Base-by-base conservation (phyloP, 2,888 invertebrate genomes). In the Drosophila basisetae region DNA sequence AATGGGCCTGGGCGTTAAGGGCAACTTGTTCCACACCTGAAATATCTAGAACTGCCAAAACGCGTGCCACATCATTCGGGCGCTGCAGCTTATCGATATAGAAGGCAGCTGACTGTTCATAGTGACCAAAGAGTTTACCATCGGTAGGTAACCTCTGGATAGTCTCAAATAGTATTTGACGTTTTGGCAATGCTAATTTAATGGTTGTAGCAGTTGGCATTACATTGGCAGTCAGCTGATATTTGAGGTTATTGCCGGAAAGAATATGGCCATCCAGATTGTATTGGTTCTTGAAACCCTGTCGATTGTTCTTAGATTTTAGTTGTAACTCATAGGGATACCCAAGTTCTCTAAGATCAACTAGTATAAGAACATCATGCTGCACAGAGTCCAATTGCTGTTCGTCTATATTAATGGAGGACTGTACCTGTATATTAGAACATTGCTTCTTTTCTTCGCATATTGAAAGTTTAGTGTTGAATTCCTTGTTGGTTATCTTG, bases 361-460 rank as follows among this genome's bases (percentile, higher is more conserved):
- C 94, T 52, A 95, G 94, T 1, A 96, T 94, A 82, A 95, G 95
- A 18, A 96, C 91, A 25, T 95, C 94, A 89, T 96, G 96, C 77
- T 95, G 94, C 69, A 95, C 93, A 18, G 94, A 92, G 31, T 91
- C 85, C 0, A 91, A 68, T 54, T 90, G 79, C 25, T 90, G 76
- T 5, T 86, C 80, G 58, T 92, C 90, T 3, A 84, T 54, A 1
- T 69, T 79, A 0, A 90, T 63, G 4, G 91, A 80, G 0, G 93
- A 93, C 35, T 89, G 89, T 0, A 92, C 55, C 84, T 97, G 96
- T 30, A 96, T 94, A 87, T 96, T 95, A 0, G 96, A 96, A 90
- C 97, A 97, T 81, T 96, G 96, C 72, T 96, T 96, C 93, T 96
- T 96, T 91, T 96, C 96, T 81, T 97, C 96, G 91, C 97, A 97